Base-by-base conservation (phyloP, 2,797 vertebrate genomes). In the Malurus splendens region DNA sequence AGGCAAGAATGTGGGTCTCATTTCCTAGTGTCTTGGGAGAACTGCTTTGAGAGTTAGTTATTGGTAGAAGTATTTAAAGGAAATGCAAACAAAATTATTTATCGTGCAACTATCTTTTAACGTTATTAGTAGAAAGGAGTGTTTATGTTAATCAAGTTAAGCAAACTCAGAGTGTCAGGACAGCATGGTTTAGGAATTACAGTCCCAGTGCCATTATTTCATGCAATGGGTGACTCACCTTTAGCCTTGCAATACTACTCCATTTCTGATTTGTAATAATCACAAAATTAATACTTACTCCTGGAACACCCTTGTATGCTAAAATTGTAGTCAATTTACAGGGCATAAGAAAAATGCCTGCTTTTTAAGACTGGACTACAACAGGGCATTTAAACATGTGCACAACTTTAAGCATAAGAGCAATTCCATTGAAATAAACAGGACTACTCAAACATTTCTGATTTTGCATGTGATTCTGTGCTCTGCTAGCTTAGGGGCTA, bases 401-500 rank as follows among this genome's bases (percentile, higher is more conserved):
- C 42, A 84, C 89, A 86, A 81, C 47, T 89, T 83, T 56, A 70
- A 86, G 30, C 27, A 76, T 52, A 36, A 27, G 54, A 92, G 18
- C 41, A 86, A 86, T 90, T 88, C 56, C 13, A 47, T 14, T 86
- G 60, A 94, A 94, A 86, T 90, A 92, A 93, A 91, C 61, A 90
- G 56, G 45, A 60, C 87, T 73, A 64, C 54, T 94, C 50, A 86
- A 90, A 90, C 2, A 57, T 67, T 92, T 84, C 67, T 76, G 67
- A 86, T 92, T 81, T 90, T 76, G 32, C 86, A 84, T 82, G 67
- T 79, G 64, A 39, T 92, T 93, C 77, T 73, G 33, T 64, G 45
- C 32, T 90, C 13, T 90, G 64, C 71, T 93, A 88, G 87, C 93
- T 95, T 87, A 92, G 64, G 87, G 92, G 91, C 91, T 92, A 72